These are phyloP conservation scores for Uromys caudimaculatus DNA, from an alignment of 2,797 vertebrate species.

Conservation along the genomic window DNA sequence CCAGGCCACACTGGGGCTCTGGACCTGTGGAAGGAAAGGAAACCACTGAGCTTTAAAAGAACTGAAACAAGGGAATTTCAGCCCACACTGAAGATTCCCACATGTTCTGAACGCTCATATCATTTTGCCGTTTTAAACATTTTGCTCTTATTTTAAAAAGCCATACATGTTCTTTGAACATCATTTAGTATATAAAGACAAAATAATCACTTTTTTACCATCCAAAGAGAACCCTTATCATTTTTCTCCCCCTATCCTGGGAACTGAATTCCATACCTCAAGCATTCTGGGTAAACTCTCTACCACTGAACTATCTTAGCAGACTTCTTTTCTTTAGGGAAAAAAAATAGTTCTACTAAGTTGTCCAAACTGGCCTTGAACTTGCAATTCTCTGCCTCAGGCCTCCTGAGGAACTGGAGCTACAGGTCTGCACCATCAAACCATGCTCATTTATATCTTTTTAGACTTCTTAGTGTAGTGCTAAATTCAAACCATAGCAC, in stretches of 20 bases:
- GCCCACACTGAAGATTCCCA: slow-evolving; percentile 6
- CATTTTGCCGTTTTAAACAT: neutral
- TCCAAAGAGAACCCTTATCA: neutral
- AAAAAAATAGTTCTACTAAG: neutral
- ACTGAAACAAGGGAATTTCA: slow-evolving; percentile 69
- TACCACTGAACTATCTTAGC: neutral
- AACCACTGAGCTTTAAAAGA: slow-evolving; percentile 55
- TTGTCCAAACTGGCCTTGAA: neutral
- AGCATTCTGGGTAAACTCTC: neutral
- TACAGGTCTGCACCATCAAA: neutral
- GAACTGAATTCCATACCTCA: neutral
- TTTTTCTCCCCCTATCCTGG: neutral
- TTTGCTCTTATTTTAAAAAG: neutral
- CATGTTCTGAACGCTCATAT: neutral
- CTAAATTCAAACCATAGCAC: neutral
- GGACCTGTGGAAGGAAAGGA: slow-evolving; percentile 73
- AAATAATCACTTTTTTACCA: neutral
- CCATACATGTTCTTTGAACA: neutral
- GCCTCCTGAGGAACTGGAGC: neutral
- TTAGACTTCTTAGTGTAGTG: neutral
- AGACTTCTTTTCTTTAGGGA: neutral
- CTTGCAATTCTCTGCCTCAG: neutral
- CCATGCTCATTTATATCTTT: neutral
- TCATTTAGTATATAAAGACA: neutral
- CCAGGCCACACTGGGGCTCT: slow-evolving; percentile 49